Evolutionary conservation across 1,140 invertebrate species (phyloP).

Genomic region (Cydia pomonella): DNA sequence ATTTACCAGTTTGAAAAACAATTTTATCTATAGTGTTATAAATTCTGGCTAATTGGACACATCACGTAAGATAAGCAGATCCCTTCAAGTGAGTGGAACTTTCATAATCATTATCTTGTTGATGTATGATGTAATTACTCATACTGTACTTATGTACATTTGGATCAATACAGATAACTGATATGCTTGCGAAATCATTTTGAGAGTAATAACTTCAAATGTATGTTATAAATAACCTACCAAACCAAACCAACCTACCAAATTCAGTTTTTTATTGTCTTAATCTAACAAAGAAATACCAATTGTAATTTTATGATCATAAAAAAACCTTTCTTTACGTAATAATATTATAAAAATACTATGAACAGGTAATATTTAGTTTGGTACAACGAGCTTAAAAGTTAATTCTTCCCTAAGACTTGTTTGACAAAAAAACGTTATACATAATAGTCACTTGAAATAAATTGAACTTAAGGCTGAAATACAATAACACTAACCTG

Average conservation of each 20-base stretch:
- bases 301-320: too few relatives aligned
- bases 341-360: too few relatives aligned
- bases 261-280: too few relatives aligned
- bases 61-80: neutral
- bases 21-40: neutral
- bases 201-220: neutral
- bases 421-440: too few relatives aligned
- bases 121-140: neutral
- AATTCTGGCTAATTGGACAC: neutral
- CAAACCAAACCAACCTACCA: too few relatives aligned
- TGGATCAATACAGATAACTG: constrained; percentile 19
- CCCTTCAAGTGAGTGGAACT: constrained; percentile 6
- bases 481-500: constrained; percentile 85
- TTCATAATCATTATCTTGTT: constrained; percentile 21
- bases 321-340: too few relatives aligned
- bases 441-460: neutral
- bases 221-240: too few relatives aligned
- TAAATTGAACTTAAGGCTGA: neutral
- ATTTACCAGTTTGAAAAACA: too few relatives aligned
- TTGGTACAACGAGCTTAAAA: too few relatives aligned
- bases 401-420: too few relatives aligned
- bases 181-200: neutral
- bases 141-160: neutral
- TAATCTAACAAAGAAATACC: too few relatives aligned
- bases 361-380: too few relatives aligned